Percentiles rank a stretch among this genome's conserved stretches.
Conservation (phyloP, 2,888 invertebrate genomes). For the Caenorhabditis sp. region DNA sequence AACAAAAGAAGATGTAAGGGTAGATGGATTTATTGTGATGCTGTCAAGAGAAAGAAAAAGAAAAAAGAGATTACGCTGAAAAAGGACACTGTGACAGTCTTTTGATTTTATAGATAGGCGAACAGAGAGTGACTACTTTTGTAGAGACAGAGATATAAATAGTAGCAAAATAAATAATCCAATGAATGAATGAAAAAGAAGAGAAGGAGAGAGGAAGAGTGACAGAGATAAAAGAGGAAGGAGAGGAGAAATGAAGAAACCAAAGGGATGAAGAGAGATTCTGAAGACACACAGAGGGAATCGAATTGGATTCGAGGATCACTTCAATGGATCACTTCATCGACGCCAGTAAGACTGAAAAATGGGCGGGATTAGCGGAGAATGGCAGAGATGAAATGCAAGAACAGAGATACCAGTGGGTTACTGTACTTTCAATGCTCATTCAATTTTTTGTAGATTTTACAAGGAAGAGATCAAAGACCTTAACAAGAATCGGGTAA, state of each 20-base stretch:
- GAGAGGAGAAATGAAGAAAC: conserved; percentile 2
- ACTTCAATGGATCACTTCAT: conserved; percentile 48
- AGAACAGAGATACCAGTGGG: not conserved
- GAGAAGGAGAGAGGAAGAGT: not conserved
- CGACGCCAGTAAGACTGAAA: conserved; percentile 80
- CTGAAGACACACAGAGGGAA: conserved; percentile 14
- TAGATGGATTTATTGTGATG: conserved; percentile 17
- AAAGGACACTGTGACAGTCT: conserved; percentile 7
- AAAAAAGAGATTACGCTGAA: conserved; percentile 2
- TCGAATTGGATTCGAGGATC: conserved; percentile 9
- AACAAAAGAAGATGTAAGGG: not conserved
- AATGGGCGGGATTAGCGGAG: conserved; percentile 17
- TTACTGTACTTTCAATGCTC: not conserved
- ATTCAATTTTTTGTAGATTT: not conserved
- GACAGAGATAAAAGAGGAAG: conserved; percentile 6
- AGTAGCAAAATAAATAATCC: not conserved
- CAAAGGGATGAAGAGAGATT: conserved; percentile 12
- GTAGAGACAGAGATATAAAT: conserved; percentile 3
- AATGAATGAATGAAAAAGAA: too few relatives aligned
- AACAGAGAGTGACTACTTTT: conserved; percentile 15
- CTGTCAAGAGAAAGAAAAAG: conserved; percentile 12
- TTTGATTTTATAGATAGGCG: conserved; percentile 10
- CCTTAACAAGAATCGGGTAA: not conserved
- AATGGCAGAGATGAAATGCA: not conserved
- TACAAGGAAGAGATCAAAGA: not conserved